Evolutionary conservation across 2,113 vertebrate genomes (phyloP).

Genomic region (zebrafish (Danio rerio)): GRCz12tu NC_133183.1:8552501-8553000

Average conservation of each 20-base stretch:
- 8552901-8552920: not conserved
- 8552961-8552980: too few relatives aligned
- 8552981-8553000: not conserved
- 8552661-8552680: too few relatives aligned
- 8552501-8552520: not conserved
- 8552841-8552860: slow-evolving; percentile 96
- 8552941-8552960: too few relatives aligned
- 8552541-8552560: slow-evolving; percentile 3
- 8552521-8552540: slow-evolving; percentile 1
- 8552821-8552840: slow-evolving; percentile 82
- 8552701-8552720: too few relatives aligned
- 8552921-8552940: not conserved
- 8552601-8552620: too few relatives aligned
- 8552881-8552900: slow-evolving; percentile 84
- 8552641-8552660: too few relatives aligned
- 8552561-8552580: too few relatives aligned
- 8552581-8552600: too few relatives aligned
- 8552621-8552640: too few relatives aligned
- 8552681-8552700: too few relatives aligned
- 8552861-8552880: slow-evolving; percentile 97
- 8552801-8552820: slow-evolving; percentile 91
- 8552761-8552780: not conserved
- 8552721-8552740: too few relatives aligned
- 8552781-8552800: slow-evolving; percentile 78
- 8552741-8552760: not conserved